These are phyloP conservation scores for Arizona elegans DNA, from an alignment of 2,113 vertebrate species.

Conservation along the genomic window DNA sequence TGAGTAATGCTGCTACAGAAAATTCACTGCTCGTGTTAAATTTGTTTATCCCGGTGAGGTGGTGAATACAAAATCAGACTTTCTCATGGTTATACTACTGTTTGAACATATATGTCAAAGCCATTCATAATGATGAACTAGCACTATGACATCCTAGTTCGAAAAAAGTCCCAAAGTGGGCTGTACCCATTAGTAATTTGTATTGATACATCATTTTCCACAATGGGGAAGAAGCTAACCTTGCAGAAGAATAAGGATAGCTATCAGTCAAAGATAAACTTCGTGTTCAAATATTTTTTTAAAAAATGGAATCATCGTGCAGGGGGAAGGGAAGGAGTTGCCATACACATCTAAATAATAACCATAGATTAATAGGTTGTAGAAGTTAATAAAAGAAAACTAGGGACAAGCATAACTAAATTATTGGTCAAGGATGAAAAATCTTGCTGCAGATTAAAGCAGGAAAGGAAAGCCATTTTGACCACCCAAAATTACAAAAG, in stretches of 20 bases:
- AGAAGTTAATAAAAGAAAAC: neutral
- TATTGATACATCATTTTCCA: neutral
- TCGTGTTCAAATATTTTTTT: neutral
- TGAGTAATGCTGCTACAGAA: neutral
- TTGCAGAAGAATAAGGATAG: neutral
- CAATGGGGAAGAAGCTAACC: neutral
- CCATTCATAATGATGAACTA: neutral
- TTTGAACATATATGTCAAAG: neutral
- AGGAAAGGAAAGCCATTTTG: neutral
- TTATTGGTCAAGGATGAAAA: slow-evolving; percentile 19
- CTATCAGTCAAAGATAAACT: neutral
- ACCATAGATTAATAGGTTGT: neutral
- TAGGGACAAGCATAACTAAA: neutral
- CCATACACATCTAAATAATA: neutral
- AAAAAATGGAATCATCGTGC: neutral
- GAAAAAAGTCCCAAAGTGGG: neutral
- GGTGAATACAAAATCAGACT: neutral
- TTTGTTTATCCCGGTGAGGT: neutral
- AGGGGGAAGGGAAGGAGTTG: neutral
- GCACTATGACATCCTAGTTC: no score
- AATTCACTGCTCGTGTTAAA: neutral
- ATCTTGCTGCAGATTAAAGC: neutral
- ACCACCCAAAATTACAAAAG: accelerated
- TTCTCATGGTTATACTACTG: neutral
- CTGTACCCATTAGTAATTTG: neutral